These are phyloP conservation scores for Andrena hattorfiana DNA, from an alignment of 2,888 invertebrate species.

Conservation along the genomic window DNA sequence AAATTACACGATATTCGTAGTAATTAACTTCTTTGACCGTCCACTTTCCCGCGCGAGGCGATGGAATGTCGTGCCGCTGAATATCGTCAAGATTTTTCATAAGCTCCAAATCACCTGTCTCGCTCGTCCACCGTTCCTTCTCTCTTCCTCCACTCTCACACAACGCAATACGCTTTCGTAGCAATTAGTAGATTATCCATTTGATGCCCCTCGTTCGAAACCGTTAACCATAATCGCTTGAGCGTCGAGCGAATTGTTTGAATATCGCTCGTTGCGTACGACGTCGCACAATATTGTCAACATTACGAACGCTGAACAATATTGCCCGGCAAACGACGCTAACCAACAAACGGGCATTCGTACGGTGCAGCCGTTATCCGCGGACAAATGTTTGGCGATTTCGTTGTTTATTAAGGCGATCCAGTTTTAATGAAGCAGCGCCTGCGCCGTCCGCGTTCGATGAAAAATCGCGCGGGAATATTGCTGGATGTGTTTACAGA, in stretches of 20 bases:
- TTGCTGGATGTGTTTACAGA: background rate
- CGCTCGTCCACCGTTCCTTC: background rate
- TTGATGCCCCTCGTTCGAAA: background rate
- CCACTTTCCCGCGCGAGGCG: background rate
- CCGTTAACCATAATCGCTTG: background rate
- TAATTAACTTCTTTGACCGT: constrained; percentile 17
- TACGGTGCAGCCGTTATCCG: constrained; percentile 2
- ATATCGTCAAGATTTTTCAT: constrained; percentile 4
- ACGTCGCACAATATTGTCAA: constrained; percentile 7
- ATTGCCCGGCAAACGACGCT: background rate
- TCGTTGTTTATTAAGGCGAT: constrained; percentile 26
- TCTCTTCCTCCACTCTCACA: background rate
- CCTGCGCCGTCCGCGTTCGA: background rate
- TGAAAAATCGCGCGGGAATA: constrained; percentile 2
- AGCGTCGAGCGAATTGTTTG: no score
- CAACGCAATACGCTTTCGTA: background rate
- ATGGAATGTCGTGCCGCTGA: background rate
- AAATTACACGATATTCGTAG: constrained; percentile 2
- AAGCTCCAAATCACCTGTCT: background rate
- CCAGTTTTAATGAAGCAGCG: constrained; percentile 11
- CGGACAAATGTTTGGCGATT: constrained; percentile 18
- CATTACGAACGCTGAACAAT: constrained; percentile 3
- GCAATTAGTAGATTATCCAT: constrained; percentile 12
- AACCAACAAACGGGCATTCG: background rate
- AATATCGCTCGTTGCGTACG: no score